phyloP scores from a whole-genome alignment of 2,888 invertebrate species.

The Agrilus mali region DNA sequence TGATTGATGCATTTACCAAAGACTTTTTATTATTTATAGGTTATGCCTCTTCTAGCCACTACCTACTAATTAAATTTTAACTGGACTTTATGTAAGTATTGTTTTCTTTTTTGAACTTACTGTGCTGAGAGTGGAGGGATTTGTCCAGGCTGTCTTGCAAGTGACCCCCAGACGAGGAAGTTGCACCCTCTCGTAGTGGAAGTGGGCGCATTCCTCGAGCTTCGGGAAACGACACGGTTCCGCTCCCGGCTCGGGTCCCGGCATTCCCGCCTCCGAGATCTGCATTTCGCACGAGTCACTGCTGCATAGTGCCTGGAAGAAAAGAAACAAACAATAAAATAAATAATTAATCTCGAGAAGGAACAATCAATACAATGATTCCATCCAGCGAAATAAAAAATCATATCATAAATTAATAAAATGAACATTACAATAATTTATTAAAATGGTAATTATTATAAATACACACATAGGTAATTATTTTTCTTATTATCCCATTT shows the following conservation, averaged over 20 bases:
- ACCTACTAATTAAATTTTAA: too few species aligned
- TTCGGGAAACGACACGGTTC: constrained; percentile 62
- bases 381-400: too few species aligned
- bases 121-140: constrained; percentile 35
- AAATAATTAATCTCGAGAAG: background rate
- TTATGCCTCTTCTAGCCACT: too few species aligned
- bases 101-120: too few species aligned
- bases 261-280: constrained; percentile 29
- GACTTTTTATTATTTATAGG: too few species aligned
- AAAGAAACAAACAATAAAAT: background rate
- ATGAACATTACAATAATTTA: too few species aligned
- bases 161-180: constrained; percentile 58
- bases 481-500: background rate
- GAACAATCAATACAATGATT: too few species aligned
- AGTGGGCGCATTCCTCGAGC: constrained; percentile 94
- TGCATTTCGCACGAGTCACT: constrained; percentile 32
- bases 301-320: constrained; percentile 30
- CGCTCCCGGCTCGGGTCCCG: constrained; percentile 22
- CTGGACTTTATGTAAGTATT: too few species aligned
- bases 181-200: constrained; percentile 92
- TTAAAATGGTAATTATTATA: too few species aligned
- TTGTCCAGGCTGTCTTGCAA: constrained; percentile 37
- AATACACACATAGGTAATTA: too few species aligned
- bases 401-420: too few species aligned
- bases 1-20: too few species aligned